A percentile compares a stretch with the other conserved stretches of the same genome.
Evolutionary conservation across 2,797 vertebrate species (phyloP).

Genomic region (Sebastes vulpes): DNA sequence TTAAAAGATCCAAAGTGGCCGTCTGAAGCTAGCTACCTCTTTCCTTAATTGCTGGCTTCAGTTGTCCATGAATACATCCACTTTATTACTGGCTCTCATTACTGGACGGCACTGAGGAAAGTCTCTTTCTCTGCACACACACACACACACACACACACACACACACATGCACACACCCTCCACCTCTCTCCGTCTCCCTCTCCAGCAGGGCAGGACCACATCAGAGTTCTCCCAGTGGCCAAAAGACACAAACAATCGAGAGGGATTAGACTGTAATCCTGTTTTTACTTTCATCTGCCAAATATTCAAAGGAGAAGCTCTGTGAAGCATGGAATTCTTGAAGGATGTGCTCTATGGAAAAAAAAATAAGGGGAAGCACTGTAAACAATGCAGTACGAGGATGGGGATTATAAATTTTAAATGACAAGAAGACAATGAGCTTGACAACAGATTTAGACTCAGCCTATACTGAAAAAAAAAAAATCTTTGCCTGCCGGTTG

Average conservation of each 20-base stretch:
- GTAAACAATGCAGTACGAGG: conserved; percentile 70
- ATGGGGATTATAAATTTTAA: conserved; percentile 77
- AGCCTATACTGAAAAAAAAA: conserved; percentile 39
- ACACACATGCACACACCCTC: not conserved
- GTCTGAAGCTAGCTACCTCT: conserved; percentile 83
- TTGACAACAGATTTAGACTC: conserved; percentile 61
- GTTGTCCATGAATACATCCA: conserved; percentile 85
- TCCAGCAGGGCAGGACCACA: conserved; percentile 71
- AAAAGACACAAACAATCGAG: conserved; percentile 86
- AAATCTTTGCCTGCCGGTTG: conserved; percentile 20
- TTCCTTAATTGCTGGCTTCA: conserved; percentile 88
- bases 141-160: not conserved
- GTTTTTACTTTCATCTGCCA: conserved; percentile 85
- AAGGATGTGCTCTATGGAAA: conserved; percentile 72
- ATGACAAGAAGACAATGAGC: conserved; percentile 69
- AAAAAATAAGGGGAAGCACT: conserved; percentile 57
- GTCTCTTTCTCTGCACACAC: conserved; percentile 31
- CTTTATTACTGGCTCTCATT: conserved; percentile 86
- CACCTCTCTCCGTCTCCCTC: conserved; percentile 44
- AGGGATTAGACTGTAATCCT: conserved; percentile 86
- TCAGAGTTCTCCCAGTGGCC: conserved; percentile 78
- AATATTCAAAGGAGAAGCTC: conserved; percentile 77
- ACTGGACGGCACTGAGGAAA: conserved; percentile 72
- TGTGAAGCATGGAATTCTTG: conserved; percentile 75
- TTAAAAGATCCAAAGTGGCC: conserved; percentile 88